Evolutionary conservation across 2,888 invertebrate species (phyloP).

Genomic region (Cataglyphis cursor): DNA sequence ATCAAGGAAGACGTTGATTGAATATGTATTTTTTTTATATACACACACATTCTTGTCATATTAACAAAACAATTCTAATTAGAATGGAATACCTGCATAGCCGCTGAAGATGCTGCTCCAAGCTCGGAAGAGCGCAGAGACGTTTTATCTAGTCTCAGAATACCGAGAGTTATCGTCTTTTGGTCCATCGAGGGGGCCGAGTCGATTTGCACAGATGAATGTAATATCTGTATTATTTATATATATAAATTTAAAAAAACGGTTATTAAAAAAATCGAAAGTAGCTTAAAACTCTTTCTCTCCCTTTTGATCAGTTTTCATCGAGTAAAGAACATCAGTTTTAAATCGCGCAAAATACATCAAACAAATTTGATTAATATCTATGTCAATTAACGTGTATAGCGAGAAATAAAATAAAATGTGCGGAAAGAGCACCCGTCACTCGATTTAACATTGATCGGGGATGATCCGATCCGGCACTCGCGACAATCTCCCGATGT

Average conservation of each 20-base stretch:
- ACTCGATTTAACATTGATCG: constrained; percentile 14
- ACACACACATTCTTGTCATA: too few relatives aligned
- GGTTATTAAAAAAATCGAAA: too few relatives aligned
- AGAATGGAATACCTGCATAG: constrained; percentile 32
- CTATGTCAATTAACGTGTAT: neutral
- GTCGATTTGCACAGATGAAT: constrained; percentile 11
- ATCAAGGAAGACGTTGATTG: neutral
- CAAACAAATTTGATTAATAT: neutral
- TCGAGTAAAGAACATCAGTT: neutral
- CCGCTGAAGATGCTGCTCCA: neutral
- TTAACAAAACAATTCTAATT: neutral
- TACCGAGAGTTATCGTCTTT: constrained; percentile 31
- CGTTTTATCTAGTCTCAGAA: constrained; percentile 41
- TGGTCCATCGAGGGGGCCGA: constrained; percentile 5
- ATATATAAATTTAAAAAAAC: too few relatives aligned
- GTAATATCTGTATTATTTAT: neutral
- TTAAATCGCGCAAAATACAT: neutral
- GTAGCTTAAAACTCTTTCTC: neutral
- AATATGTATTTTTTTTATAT: neutral
- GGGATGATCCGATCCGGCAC: constrained; percentile 48
- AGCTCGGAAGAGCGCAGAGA: neutral
- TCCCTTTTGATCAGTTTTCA: neutral
- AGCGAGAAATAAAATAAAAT: neutral
- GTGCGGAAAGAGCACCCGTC: too few relatives aligned
- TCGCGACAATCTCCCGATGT: constrained; percentile 42